Evolutionary conservation across 2,797 vertebrate genomes (phyloP).

Genomic region (Coendou prehensilis): DNA sequence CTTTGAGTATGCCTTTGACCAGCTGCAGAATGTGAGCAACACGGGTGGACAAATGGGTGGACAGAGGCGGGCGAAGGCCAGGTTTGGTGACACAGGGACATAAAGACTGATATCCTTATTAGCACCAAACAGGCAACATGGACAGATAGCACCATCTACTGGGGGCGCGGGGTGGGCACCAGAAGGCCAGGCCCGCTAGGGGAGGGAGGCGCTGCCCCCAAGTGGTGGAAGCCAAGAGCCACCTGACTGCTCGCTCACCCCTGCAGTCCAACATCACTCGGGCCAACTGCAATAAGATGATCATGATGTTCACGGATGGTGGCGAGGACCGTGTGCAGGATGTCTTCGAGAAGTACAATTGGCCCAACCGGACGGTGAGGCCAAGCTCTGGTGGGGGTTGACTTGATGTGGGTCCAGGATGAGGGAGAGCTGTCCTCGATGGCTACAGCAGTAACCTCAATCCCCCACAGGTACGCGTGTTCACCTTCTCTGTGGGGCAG

Average conservation of each 20-base stretch:
- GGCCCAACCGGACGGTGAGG: slow-evolving; percentile 98
- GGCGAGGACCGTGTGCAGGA: slow-evolving; percentile 98
- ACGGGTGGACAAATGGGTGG: not conserved
- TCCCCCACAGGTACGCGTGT: slow-evolving; percentile 94
- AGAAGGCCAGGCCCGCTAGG: not conserved
- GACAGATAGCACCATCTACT: slow-evolving; percentile 1
- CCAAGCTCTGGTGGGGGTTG: not conserved
- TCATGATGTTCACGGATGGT: slow-evolving; percentile 99
- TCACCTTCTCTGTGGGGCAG: slow-evolving; percentile 98
- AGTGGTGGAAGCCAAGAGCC: not conserved
- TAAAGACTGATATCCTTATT: slow-evolving; percentile 78
- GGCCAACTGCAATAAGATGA: slow-evolving; percentile 99
- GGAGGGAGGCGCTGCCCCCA: not conserved
- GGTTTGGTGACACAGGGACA: slow-evolving; percentile 14
- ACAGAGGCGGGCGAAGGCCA: not conserved
- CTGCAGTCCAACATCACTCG: slow-evolving; percentile 95
- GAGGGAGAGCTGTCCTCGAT: not conserved
- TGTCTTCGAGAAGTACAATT: slow-evolving; percentile 99
- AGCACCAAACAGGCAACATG: not conserved
- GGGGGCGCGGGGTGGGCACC: not conserved
- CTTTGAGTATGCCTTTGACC: slow-evolving; percentile 98
- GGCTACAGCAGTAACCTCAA: not conserved
- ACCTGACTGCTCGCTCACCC: slow-evolving; percentile 51
- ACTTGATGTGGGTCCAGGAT: not conserved
- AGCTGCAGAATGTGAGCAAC: slow-evolving; percentile 97